phyloP scores from a whole-genome alignment of 1,140 invertebrate genomes.

The Amphibalanus amphitrite region DNA sequence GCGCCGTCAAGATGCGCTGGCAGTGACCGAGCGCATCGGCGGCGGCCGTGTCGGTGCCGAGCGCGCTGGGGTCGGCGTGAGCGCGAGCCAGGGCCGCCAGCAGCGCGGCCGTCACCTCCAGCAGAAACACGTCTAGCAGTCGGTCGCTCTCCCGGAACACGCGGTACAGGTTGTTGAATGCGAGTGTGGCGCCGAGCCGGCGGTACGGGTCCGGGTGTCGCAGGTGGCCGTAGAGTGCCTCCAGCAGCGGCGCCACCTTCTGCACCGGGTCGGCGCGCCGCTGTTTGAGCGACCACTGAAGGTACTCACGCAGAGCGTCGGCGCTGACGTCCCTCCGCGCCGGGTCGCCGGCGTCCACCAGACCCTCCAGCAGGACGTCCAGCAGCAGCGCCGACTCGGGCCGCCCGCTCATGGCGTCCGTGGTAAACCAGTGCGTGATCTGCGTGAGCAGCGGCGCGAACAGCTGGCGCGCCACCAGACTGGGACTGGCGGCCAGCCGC shows the following conservation, averaged over 20 bases:
- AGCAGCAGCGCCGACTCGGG: constrained; percentile 35
- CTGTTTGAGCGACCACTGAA: constrained; percentile 45
- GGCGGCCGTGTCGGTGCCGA: constrained; percentile 34
- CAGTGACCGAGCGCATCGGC: constrained; percentile 30
- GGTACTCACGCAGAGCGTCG: constrained; percentile 43
- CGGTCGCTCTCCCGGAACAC: constrained; percentile 37
- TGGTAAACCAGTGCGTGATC: constrained; percentile 47
- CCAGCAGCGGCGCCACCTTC: constrained; percentile 32
- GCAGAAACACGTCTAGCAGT: constrained; percentile 38
- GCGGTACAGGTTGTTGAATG: constrained; percentile 48
- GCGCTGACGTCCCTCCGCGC: constrained; percentile 45
- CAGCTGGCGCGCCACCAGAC: constrained; percentile 40
- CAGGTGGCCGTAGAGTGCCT: constrained; percentile 40
- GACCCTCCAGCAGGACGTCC: constrained; percentile 42
- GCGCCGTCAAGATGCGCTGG: constrained; percentile 36
- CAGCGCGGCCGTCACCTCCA: constrained; percentile 44
- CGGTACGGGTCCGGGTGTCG: constrained; percentile 42
- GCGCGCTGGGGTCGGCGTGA: constrained; percentile 27
- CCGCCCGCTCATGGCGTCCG: constrained; percentile 27
- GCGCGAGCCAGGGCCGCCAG: constrained; percentile 37
- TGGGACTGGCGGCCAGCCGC: constrained; percentile 43
- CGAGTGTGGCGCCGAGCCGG: constrained; percentile 43
- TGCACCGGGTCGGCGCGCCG: constrained; percentile 20
- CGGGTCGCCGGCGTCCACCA: constrained; percentile 40
- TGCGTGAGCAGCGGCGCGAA: constrained; percentile 45